Evolutionary conservation across 2,797 vertebrate species (phyloP).

Genomic region (Anomalospiza imberbis): DNA sequence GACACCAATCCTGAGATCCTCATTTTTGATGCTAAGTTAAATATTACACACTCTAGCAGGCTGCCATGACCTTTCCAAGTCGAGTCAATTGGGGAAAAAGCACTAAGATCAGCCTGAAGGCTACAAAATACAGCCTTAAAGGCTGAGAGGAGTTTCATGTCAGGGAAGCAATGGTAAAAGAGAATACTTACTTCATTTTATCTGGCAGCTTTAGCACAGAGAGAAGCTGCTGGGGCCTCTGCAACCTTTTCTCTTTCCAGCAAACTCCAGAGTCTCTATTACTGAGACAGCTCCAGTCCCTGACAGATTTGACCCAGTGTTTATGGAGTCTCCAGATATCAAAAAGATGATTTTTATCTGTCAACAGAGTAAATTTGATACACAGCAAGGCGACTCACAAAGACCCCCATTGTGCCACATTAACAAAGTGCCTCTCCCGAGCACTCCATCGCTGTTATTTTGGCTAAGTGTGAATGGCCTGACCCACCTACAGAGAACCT

Average conservation of each 20-base stretch:
- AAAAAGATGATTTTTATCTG: constrained; percentile 19
- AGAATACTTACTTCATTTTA: not conserved
- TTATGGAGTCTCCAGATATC: not conserved
- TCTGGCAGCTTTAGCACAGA: not conserved
- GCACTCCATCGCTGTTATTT: not conserved
- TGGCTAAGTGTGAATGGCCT: not conserved
- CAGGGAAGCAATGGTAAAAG: not conserved
- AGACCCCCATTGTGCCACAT: not conserved
- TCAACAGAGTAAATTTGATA: not conserved
- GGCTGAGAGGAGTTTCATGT: not conserved
- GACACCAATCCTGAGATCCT: constrained; percentile 19
- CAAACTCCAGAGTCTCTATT: not conserved
- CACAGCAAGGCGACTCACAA: not conserved
- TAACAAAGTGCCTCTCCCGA: not conserved
- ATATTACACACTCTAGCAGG: constrained; percentile 36
- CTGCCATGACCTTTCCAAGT: not conserved
- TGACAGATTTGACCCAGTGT: not conserved
- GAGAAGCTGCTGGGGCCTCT: not conserved
- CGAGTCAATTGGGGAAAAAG: not conserved
- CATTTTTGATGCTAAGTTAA: constrained; percentile 50
- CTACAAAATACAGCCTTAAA: constrained; percentile 2
- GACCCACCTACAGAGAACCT: constrained; percentile 40
- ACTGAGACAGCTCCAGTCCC: not conserved
- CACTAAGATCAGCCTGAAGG: not conserved
- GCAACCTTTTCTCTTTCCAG: not conserved